Evolutionary conservation across 64 coral and sea anemone species (phyloP), one percentile per base, ranked within the genome.

Genomic region (Porites australiensis): DNA sequence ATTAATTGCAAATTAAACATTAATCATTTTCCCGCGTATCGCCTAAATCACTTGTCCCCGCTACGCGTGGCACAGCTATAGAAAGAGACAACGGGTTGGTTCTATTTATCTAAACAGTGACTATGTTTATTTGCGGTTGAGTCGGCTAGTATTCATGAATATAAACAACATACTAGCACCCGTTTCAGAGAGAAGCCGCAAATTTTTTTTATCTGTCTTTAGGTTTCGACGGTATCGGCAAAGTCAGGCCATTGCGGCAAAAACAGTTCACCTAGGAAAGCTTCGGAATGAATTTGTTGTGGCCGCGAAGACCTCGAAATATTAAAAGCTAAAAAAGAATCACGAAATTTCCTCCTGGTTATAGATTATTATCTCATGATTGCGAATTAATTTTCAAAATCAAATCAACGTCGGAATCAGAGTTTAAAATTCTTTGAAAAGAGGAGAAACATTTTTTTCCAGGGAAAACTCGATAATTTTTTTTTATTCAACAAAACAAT

Each of bases 1-100:
- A 97, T 97, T 97, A 97, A 97, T 97, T 91, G 77, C 70, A 90
- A 78, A 94, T 97, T 94, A 97, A 97, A 94, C 85, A 97, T 97
- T 97, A 77, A 97, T 97, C 89, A 94, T 90, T 77, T 97, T 58
- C 82, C 88, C 95, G 95, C 92, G 71, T 97, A 97, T 97, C 95
- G 67, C 95, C 82, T 86, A 94, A 94, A 88, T 94, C 88, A 93
- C 73, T 91, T 88, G 92, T 89, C 76, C 87, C 92, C 89, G 90
- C 92, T 93, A 93, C 89, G 92, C 92, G 92, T 94, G 92, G 92
- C 95, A 89, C 86, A 71, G 58, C 77, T 58, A 94, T 88, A 83
- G 59, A 90, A 89, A 47, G 87, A 87, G 64, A 82, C 83, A 80
- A 87, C 55, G 58, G 82, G 89, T 91, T 97, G 81, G 95, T 63